phyloP scores from a whole-genome alignment of 2,888 invertebrate species.

The Xylota sylvarum region DNA sequence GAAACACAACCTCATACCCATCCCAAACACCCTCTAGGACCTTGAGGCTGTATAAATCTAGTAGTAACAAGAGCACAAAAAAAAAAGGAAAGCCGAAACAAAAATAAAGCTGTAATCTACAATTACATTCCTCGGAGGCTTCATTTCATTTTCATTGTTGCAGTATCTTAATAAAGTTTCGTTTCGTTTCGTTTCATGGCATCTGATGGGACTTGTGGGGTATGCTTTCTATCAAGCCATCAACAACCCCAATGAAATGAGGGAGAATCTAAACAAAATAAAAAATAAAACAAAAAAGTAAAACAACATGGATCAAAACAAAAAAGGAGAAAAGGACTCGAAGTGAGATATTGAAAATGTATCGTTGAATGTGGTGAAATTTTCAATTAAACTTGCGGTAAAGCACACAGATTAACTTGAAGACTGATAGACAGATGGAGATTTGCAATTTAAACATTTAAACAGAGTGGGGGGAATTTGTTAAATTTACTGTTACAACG shows the following conservation, averaged over 20 bases:
- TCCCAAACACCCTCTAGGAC: not conserved
- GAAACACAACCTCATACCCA: not conserved
- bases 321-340: not conserved
- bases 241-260: not conserved
- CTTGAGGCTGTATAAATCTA: conserved; percentile 19
- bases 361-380: conserved; percentile 26
- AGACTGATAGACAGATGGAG: not conserved
- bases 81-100: not conserved
- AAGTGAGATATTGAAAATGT: conserved; percentile 12
- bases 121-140: conserved; percentile 62
- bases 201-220: conserved; percentile 28
- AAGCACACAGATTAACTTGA: not conserved
- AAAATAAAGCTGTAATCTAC: conserved; percentile 52
- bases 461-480: not conserved
- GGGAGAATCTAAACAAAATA: not conserved
- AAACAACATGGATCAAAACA: not conserved
- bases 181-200: not conserved
- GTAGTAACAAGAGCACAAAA: not conserved
- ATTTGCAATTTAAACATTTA: not conserved
- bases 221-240: conserved; percentile 11
- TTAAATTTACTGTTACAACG: not conserved
- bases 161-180: conserved; percentile 45
- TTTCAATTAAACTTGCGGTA: conserved; percentile 34
- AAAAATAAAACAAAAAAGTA: not conserved
- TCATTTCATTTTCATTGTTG: conserved; percentile 53